Conservation (phyloP, 64 coral and sea anemone genomes). For the Porites australiensis region DNA sequence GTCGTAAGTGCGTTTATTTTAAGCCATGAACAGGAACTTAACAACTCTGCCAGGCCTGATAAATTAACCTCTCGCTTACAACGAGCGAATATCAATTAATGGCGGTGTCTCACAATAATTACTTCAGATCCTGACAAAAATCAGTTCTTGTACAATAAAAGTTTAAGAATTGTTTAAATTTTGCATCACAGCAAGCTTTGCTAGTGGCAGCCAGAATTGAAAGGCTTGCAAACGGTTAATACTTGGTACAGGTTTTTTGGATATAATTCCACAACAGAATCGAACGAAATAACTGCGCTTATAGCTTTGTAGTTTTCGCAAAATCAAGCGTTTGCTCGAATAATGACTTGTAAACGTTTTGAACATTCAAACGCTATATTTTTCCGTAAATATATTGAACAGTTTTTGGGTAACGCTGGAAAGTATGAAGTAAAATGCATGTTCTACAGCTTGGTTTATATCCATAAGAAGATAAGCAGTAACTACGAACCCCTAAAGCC, state of each 20-base stretch:
- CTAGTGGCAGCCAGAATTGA: background rate
- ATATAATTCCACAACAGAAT: background rate
- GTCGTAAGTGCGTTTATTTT: slow-evolving; percentile 45
- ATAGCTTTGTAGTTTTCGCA: background rate
- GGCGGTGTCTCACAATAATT: slow-evolving; percentile 4
- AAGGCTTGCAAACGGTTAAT: background rate
- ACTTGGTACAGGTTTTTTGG: background rate
- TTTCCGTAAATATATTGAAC: background rate
- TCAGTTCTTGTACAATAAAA: slow-evolving; percentile 19
- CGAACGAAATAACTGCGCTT: background rate
- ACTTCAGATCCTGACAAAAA: slow-evolving; percentile 37
- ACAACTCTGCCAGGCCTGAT: slow-evolving; percentile 25
- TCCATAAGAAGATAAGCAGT: background rate
- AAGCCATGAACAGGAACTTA: slow-evolving; percentile 15
- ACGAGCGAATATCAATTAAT: slow-evolving; percentile 14
- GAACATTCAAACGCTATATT: background rate
- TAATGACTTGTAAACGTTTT: background rate
- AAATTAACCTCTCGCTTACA: slow-evolving; percentile 17
- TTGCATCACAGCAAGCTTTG: background rate
- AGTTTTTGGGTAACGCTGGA: background rate
- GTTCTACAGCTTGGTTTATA: background rate
- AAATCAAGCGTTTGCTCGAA: background rate
- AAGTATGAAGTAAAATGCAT: background rate
- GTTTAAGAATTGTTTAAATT: slow-evolving; percentile 6
- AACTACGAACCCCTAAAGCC: background rate